A percentile compares a stretch with the other conserved stretches of the same genome.
Conservation (phyloP, 2,888 invertebrate genomes). For the Norana najaformis region DNA sequence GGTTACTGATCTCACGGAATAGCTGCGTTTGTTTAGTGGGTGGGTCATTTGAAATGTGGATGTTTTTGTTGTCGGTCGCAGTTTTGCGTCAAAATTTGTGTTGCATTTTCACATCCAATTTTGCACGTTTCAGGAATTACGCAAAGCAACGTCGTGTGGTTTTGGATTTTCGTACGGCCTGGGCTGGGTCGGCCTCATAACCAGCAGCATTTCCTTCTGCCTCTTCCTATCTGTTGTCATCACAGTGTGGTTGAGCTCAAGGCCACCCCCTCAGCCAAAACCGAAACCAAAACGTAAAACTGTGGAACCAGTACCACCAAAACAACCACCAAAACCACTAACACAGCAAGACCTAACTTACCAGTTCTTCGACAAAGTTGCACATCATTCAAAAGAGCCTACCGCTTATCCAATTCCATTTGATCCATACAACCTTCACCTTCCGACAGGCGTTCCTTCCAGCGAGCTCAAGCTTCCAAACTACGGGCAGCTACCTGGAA, state of each 20-base stretch:
- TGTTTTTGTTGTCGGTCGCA: background rate
- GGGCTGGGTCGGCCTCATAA: background rate
- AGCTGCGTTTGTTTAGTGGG: background rate
- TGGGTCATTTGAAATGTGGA: background rate
- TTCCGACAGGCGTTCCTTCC: background rate
- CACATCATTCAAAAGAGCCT: background rate
- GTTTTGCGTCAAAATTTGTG: background rate
- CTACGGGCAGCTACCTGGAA: background rate
- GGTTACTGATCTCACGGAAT: background rate
- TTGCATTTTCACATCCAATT: background rate
- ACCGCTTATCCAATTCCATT: background rate
- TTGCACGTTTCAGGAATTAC: background rate
- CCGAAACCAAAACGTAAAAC: background rate
- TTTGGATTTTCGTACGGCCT: background rate
- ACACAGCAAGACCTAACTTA: background rate
- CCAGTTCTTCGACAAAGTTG: background rate
- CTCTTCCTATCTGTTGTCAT: background rate
- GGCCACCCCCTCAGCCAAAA: background rate
- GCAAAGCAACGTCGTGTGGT: background rate
- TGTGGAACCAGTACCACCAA: background rate
- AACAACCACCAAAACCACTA: background rate
- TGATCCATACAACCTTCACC: background rate
- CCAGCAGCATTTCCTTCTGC: background rate
- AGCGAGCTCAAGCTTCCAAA: background rate
- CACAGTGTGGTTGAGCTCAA: background rate